Percentiles rank a stretch among this genome's conserved stretches.
phyloP scores from a whole-genome alignment of 2,888 invertebrate genomes.

The Catocala fraxini region DNA sequence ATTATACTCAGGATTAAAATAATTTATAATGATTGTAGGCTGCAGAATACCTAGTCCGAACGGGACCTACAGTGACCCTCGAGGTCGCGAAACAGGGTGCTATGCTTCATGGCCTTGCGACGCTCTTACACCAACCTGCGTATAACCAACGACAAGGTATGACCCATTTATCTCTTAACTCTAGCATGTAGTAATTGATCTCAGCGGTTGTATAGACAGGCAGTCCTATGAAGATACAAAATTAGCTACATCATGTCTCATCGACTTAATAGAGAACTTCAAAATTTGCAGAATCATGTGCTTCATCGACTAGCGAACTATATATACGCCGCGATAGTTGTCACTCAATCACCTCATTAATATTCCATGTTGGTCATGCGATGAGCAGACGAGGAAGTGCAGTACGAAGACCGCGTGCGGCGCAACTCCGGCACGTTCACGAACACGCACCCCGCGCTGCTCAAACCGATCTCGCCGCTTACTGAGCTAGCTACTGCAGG shows the following conservation, averaged over 20 bases:
- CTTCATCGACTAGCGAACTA: too few relatives aligned
- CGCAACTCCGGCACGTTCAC: slow-evolving; percentile 83
- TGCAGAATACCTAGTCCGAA: slow-evolving; percentile 97
- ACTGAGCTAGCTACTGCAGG: slow-evolving; percentile 84
- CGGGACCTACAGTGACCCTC: slow-evolving; percentile 96
- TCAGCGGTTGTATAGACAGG: too few relatives aligned
- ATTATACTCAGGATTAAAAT: neutral
- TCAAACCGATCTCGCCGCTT: slow-evolving; percentile 75
- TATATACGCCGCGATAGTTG: too few relatives aligned
- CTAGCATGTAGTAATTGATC: too few relatives aligned
- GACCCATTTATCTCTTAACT: slow-evolving; percentile 4
- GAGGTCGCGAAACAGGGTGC: slow-evolving; percentile 99
- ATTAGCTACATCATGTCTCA: too few relatives aligned
- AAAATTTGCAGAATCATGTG: too few relatives aligned
- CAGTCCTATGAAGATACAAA: too few relatives aligned
- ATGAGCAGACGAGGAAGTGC: slow-evolving; percentile 62
- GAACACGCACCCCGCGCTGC: slow-evolving; percentile 79
- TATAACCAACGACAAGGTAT: slow-evolving; percentile 78
- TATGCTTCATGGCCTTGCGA: slow-evolving; percentile 98
- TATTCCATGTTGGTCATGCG: neutral
- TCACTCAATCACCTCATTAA: neutral
- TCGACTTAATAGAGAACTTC: too few relatives aligned
- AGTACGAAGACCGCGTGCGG: slow-evolving; percentile 72
- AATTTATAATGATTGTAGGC: slow-evolving; percentile 88
- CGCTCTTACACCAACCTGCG: slow-evolving; percentile 95